Base-by-base conservation (phyloP, 1,140 invertebrate species). In the Lysiphlebus fabarum region DNA sequence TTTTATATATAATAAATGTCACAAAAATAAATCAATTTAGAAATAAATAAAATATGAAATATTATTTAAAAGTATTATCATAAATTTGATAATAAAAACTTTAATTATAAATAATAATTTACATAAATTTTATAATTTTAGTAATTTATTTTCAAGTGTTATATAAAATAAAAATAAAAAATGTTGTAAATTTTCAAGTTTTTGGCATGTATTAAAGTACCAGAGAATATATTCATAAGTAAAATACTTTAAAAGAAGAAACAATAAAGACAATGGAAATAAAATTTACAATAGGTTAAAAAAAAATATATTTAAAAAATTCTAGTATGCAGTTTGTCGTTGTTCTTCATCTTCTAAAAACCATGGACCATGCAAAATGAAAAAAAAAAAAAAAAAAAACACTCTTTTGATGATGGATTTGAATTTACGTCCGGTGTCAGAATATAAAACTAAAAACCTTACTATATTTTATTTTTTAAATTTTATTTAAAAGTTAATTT, bases 231-330 rank as follows among this genome's bases (percentile, higher is more conserved):
- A n/a, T n/a, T n/a, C n/a, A n/a, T n/a, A n/a, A n/a, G 48, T 36
- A 26, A 26, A 9, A 6, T 37, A 42, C 43, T 14, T 40, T 51
- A 34, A 51, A 34, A 49, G 34, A 42, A 37, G 49, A 58, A 58
- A 45, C 44, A 58, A 48, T 48, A 51, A 26, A 26, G 57, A 58
- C 57, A 58, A 58, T 58, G 48, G 57, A 38, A 58, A 49, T 53
- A 14, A 58, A 26, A 53, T 58, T 51, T 53, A 58, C 57, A 58
- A 58, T 51, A 45, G 48, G 38, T 10, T 5, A 47, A 54, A 12
- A 17, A 14, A 45, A 45, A 6, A 45, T 45, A 3, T n/a, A 3
- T 5, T 1, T 3, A n/a, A 26, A 26, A 26, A 26, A 26, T 2
- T 4, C 17, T 26, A 26, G 17, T 26, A 1, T 26, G 17, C 17